phyloP scores from a whole-genome alignment of 2,113 vertebrate genomes.

The Furnarius figulus region DNA sequence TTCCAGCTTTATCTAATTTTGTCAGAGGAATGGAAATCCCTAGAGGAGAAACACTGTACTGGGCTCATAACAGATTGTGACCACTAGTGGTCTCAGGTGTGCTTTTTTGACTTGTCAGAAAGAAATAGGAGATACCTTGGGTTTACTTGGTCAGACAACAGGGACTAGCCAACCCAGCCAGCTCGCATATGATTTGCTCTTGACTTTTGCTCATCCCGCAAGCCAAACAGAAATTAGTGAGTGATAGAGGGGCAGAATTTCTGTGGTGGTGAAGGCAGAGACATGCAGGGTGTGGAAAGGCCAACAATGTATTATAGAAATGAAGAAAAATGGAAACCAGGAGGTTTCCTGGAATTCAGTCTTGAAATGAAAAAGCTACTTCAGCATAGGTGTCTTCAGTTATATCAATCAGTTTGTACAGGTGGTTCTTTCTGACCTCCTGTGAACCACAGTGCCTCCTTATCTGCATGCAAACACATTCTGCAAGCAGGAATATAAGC shows the following conservation, averaged over 20 bases:
- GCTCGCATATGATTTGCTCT: not conserved
- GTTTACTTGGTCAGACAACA: not conserved
- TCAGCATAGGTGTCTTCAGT: not conserved
- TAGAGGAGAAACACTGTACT: not conserved
- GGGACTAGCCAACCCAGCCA: not conserved
- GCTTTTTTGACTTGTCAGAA: not conserved
- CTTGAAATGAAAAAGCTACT: not conserved
- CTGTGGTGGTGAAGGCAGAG: not conserved
- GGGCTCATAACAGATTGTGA: not conserved
- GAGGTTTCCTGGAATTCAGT: not conserved
- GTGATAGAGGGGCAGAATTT: not conserved
- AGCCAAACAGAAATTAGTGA: not conserved
- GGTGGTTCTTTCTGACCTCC: not conserved
- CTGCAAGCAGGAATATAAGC: not conserved
- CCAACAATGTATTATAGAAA: not conserved
- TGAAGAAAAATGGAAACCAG: not conserved
- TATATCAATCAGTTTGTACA: not conserved
- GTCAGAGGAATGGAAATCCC: not conserved
- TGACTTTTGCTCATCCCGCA: not conserved
- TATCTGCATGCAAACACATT: not conserved
- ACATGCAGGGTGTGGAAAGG: not conserved
- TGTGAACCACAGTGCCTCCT: not conserved
- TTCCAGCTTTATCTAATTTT: not conserved
- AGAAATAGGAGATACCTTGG: not conserved
- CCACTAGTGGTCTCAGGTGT: not conserved